Percentiles rank a stretch among this genome's conserved stretches.
phyloP scores from a whole-genome alignment of 1,140 invertebrate genomes.

The Drosophila carrolli region DNA sequence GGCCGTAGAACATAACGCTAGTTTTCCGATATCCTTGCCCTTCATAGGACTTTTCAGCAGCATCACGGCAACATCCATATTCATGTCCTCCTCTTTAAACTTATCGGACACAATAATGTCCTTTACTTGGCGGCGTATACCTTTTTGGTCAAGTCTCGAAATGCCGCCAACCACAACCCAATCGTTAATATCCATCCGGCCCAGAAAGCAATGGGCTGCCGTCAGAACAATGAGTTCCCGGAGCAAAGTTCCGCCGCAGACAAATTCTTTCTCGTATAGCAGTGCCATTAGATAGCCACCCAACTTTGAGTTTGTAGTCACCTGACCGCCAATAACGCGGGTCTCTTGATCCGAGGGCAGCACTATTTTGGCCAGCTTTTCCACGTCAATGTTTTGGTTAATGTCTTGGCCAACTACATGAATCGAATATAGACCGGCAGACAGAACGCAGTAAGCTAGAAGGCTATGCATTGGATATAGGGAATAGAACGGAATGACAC shows the following conservation, averaged over 20 bases:
- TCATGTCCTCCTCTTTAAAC: constrained; percentile 27
- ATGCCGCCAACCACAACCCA: constrained; percentile 42
- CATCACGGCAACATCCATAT: constrained; percentile 67
- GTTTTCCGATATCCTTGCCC: constrained; percentile 10
- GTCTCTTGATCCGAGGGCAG: neutral
- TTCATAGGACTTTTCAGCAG: constrained; percentile 9
- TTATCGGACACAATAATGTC: constrained; percentile 17
- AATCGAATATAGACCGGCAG: neutral
- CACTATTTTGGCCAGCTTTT: constrained; percentile 10
- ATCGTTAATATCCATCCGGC: neutral
- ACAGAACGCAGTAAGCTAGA: neutral
- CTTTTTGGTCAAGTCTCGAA: constrained; percentile 22
- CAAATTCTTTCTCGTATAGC: constrained; percentile 20
- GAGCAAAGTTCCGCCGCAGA: constrained; percentile 58
- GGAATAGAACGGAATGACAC: neutral
- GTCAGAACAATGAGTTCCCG: constrained; percentile 36
- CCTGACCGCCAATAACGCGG: constrained; percentile 60
- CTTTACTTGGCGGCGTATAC: neutral
- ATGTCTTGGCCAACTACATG: neutral
- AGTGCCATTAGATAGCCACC: constrained; percentile 57
- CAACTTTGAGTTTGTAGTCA: constrained; percentile 40
- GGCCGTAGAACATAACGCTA: constrained; percentile 18
- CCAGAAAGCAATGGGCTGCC: constrained; percentile 60
- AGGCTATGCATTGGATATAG: constrained; percentile 3
- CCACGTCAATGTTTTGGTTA: neutral